Percentiles rank a stretch among this genome's conserved stretches.
phyloP scores from a whole-genome alignment of 1,140 invertebrate species.

The Brachionus rotundiformis region DNA sequence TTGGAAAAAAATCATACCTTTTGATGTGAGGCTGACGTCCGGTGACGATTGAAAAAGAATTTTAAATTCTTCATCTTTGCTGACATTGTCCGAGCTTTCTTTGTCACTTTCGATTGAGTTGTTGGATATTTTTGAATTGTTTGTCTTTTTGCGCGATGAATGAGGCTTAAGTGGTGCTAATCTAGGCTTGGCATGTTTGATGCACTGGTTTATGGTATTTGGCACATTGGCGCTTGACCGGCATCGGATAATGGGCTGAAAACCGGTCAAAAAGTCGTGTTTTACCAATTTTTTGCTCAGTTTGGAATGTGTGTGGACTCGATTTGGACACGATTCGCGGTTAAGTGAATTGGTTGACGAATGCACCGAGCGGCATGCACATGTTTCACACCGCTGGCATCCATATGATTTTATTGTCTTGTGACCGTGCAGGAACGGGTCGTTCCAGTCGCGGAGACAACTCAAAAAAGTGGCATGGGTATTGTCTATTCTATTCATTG shows the following conservation, averaged over 20 bases:
- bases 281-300: not conserved
- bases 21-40: not conserved
- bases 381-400: conserved; percentile 34
- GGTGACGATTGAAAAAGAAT: conserved; percentile 6
- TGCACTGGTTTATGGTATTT: not conserved
- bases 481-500: conserved; percentile 49
- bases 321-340: not conserved
- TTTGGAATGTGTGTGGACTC: conserved; percentile 11
- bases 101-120: conserved; percentile 39
- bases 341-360: not conserved
- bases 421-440: conserved; percentile 44
- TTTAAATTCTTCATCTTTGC: conserved; percentile 47
- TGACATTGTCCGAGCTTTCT: not conserved
- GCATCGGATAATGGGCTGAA: conserved; percentile 33
- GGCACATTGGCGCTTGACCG: conserved; percentile 28
- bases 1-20: not conserved
- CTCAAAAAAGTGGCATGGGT: conserved; percentile 48
- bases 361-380: conserved; percentile 4
- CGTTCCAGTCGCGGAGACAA: conserved; percentile 47
- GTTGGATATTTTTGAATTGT: not conserved
- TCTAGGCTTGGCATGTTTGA: not conserved
- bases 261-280: not conserved
- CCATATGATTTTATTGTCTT: conserved; percentile 7
- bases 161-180: not conserved
- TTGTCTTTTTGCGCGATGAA: not conserved